Evolutionary conservation across 2,888 invertebrate species (phyloP).

Genomic region (Mystacides longicornis): DNA sequence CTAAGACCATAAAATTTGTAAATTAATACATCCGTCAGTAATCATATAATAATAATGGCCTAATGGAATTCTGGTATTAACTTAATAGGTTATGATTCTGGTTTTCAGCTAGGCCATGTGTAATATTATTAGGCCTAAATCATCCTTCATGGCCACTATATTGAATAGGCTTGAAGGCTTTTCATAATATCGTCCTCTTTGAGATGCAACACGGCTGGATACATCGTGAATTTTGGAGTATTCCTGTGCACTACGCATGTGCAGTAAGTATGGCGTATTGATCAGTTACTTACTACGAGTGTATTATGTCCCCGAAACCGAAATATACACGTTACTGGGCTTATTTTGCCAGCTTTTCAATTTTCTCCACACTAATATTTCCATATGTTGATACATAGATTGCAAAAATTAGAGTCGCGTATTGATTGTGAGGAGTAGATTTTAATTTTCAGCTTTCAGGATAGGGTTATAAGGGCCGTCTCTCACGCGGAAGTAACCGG

Average conservation of each 20-base stretch:
- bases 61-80: too few species aligned
- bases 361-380: neutral
- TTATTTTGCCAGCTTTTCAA: neutral
- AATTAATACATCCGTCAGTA: too few species aligned
- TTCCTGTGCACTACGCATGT: neutral
- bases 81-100: too few species aligned
- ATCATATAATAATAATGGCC: too few species aligned
- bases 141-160: too few species aligned
- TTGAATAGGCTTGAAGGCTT: too few species aligned
- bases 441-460: neutral
- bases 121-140: too few species aligned
- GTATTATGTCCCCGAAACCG: neutral
- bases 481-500: constrained; percentile 11
- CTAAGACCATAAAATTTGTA: too few species aligned
- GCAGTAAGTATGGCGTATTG: neutral
- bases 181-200: constrained; percentile 1
- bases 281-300: neutral
- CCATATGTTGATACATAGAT: neutral
- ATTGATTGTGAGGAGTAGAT: neutral
- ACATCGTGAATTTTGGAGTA: neutral
- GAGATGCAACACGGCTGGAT: neutral
- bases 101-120: too few species aligned
- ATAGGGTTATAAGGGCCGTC: constrained; percentile 4
- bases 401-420: neutral
- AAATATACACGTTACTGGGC: too few species aligned